Conservation (phyloP, 2,888 invertebrate genomes). For the Brachyopa scutellaris region DNA sequence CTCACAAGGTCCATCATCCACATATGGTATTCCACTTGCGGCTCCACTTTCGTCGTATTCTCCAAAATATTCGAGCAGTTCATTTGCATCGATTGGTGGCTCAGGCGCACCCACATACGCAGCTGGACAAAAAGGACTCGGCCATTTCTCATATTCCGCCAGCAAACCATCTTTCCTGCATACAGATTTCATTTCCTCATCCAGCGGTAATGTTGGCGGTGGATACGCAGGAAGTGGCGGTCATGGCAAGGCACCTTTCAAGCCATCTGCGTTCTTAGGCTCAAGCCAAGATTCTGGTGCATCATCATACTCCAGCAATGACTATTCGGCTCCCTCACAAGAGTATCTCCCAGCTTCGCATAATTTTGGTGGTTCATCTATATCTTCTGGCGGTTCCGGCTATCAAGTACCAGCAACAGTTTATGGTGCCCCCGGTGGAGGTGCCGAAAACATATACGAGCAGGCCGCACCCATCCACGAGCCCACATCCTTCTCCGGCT, state of each 20-base stretch:
- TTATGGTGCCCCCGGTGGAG: conserved; percentile 60
- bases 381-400: conserved; percentile 25
- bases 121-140: conserved; percentile 79
- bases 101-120: conserved; percentile 78
- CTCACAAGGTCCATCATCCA: conserved; percentile 36
- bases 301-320: conserved; percentile 58
- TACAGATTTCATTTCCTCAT: conserved; percentile 74
- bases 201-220: conserved; percentile 48
- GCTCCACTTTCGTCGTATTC: conserved; percentile 59
- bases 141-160: conserved; percentile 78
- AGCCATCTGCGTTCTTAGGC: conserved; percentile 80
- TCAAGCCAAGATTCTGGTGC: conserved; percentile 77
- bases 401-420: conserved; percentile 55
- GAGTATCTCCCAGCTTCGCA: conserved; percentile 49
- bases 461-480: conserved; percentile 55
- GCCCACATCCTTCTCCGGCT: conserved; percentile 27
- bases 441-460: conserved; percentile 31
- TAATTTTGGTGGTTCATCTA: conserved; percentile 31
- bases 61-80: conserved; percentile 61
- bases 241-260: conserved; percentile 77
- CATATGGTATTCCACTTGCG: conserved; percentile 48
- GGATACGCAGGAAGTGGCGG: conserved; percentile 41
- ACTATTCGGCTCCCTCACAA: conserved; percentile 48
- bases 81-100: conserved; percentile 39
- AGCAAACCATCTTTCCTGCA: conserved; percentile 78